Evolutionary conservation across 2,888 invertebrate genomes (phyloP).

Genomic region (Caenorhabditis uteleia): DNA sequence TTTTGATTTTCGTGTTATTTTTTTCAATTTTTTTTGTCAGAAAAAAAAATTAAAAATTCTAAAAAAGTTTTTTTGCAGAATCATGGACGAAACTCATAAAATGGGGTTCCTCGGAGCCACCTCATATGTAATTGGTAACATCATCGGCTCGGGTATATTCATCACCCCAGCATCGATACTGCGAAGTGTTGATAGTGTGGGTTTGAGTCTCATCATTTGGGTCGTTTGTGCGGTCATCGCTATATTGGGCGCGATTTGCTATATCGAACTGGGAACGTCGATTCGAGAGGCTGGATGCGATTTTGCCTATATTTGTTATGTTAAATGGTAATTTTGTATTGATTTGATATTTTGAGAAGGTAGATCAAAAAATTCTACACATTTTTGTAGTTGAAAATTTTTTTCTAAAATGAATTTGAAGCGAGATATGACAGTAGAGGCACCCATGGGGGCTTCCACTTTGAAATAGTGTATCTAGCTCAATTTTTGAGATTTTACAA

Average conservation of each 20-base stretch:
- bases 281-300: constrained; percentile 68
- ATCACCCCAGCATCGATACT: constrained; percentile 62
- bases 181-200: constrained; percentile 77
- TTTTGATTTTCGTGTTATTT: constrained; percentile 1
- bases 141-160: constrained; percentile 68
- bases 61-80: neutral
- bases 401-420: neutral
- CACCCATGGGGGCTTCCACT: no score
- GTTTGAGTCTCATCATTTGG: constrained; percentile 91
- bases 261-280: constrained; percentile 67
- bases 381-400: constrained; percentile 2
- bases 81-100: constrained; percentile 59
- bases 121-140: constrained; percentile 66
- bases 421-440: neutral
- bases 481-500: no score
- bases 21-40: neutral
- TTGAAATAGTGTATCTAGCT: no score
- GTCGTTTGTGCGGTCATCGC: constrained; percentile 80
- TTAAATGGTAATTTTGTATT: constrained; percentile 49
- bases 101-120: constrained; percentile 66
- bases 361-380: no score
- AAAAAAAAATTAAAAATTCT: neutral
- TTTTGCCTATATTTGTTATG: constrained; percentile 66
- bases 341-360: no score
- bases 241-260: constrained; percentile 67